Evolutionary conservation across 1,140 invertebrate species (phyloP), one percentile per base, ranked within the genome.

Genomic region (Drosophila biarmipes): DNA sequence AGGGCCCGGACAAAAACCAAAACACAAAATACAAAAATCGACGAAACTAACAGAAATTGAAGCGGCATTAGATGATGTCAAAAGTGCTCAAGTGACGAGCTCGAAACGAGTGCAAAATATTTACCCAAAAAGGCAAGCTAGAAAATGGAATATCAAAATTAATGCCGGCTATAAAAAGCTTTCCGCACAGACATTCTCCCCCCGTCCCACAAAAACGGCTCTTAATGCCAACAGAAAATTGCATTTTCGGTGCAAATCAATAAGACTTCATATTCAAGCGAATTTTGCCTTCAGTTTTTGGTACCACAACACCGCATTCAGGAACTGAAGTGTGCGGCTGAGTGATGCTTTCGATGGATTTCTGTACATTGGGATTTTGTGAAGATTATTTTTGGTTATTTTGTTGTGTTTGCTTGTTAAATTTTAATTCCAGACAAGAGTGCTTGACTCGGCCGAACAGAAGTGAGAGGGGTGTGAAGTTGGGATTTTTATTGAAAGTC

Each of bases 221-320:
- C 51, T 48, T 69, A 71, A 69, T 71, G 67, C 67, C 63, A 53
- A 56, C 15, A 15, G 42, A 69, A 69, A 69, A 69, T 71, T 69
- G 64, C 67, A 71, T 69, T 71, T 71, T 71, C 49, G 38, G 49
- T 71, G 67, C 64, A 69, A 71, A 71, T 69, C 67, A 69, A 71
- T 71, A 40, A 46, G 51, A 71, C 67, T 71, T 69, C 42, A 69
- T 54, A 34, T 55, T 69, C 34, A 17, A 38, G 42, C 53, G 51
- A 40, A 31, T 69, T 68, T 38, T 55, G 31, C 31, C 12, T 69
- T 69, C 31, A 69, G 67, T 69, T 56, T 69, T 69, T 31, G 29
- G 19, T 19, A 27, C 29, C 29, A 42, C 15, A 43, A 11, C 8
- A 27, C 24, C 17, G 14, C 34, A 24, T 53, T 29, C 24, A 29